Percentiles rank a stretch among this genome's conserved stretches.
phyloP scores from a whole-genome alignment of 2,797 vertebrate genomes.

The Acropternis orthonyx region DNA sequence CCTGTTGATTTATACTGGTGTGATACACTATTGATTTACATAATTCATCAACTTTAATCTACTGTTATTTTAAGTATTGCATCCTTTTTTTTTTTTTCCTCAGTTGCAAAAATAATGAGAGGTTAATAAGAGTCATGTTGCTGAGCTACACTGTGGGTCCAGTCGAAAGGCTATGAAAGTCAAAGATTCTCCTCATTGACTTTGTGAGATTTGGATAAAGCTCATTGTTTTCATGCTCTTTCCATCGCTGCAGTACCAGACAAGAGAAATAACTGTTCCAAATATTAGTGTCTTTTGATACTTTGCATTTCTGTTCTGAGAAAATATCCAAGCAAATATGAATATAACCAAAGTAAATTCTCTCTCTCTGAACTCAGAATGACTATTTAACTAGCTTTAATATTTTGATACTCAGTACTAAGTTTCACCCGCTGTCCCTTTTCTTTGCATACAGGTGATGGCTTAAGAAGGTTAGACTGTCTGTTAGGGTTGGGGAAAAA shows the following conservation, averaged over 20 bases:
- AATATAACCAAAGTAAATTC: conserved; percentile 63
- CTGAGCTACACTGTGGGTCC: background rate
- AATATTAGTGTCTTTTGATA: conserved; percentile 56
- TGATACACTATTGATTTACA: background rate
- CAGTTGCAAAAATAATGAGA: background rate
- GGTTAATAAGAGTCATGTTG: background rate
- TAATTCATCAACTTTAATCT: background rate
- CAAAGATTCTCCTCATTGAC: background rate
- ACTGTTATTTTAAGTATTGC: background rate
- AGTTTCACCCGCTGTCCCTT: background rate
- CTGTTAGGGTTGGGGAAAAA: background rate
- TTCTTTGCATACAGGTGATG: background rate
- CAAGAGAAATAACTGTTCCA: conserved; percentile 43
- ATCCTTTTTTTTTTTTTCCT: background rate
- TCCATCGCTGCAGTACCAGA: background rate
- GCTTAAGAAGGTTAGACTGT: background rate
- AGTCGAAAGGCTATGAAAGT: background rate
- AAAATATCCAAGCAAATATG: conserved; percentile 63
- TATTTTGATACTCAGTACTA: background rate
- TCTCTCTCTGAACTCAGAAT: conserved; percentile 21
- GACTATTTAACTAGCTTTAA: conserved; percentile 60
- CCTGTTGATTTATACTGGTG: background rate
- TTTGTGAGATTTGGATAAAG: conserved; percentile 40
- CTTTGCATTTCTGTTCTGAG: conserved; percentile 52
- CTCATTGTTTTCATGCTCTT: conserved; percentile 32